A percentile compares a stretch with the other conserved stretches of the same genome.
Conservation (phyloP, 2,797 vertebrate species). For the Loriculus beryllinus region DNA sequence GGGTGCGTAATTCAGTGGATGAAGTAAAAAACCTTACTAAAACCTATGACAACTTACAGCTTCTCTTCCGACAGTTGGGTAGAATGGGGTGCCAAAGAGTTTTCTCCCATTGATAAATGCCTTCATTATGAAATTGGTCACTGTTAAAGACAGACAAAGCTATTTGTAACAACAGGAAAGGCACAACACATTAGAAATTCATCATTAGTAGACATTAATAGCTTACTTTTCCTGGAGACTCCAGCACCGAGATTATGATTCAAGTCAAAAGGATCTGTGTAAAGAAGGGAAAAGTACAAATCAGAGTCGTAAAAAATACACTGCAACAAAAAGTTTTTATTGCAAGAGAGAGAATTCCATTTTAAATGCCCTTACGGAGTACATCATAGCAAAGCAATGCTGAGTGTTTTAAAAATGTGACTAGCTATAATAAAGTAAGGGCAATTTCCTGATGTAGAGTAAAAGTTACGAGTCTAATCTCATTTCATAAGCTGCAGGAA, state of each 20-base stretch:
- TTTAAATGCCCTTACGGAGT: neutral
- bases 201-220: neutral
- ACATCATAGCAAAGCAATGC: neutral
- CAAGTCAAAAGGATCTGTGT: slow-evolving; percentile 95
- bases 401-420: neutral
- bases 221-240: slow-evolving; percentile 98
- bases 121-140: slow-evolving; percentile 99
- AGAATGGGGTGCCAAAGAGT: slow-evolving; percentile 93
- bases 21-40: neutral
- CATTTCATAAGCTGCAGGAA: neutral
- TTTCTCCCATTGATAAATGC: slow-evolving; percentile 98
- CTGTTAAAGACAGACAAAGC: slow-evolving; percentile 74
- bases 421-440: neutral
- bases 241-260: slow-evolving; percentile 98
- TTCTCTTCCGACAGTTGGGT: slow-evolving; percentile 88
- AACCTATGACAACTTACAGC: slow-evolving; percentile 79
- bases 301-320: neutral
- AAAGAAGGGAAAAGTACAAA: neutral
- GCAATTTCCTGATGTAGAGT: neutral
- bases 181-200: neutral
- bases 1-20: neutral
- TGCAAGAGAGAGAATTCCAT: neutral
- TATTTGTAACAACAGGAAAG: slow-evolving; percentile 2
- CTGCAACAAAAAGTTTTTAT: neutral
- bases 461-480: neutral